Evolutionary conservation across 2,797 vertebrate genomes (phyloP).

Genomic region (Halcyon smyrnensis): DNA sequence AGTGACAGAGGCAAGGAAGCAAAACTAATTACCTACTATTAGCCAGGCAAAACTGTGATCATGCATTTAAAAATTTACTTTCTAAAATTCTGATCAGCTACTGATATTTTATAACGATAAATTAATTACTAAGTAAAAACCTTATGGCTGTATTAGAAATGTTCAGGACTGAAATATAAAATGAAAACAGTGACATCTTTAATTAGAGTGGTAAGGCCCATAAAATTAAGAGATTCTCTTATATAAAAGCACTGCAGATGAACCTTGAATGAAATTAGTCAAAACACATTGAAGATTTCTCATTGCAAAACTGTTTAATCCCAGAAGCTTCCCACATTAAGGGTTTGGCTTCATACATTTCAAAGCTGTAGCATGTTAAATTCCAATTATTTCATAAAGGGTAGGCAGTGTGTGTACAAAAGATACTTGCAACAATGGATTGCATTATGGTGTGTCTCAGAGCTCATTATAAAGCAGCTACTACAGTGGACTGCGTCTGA

Average conservation of each 20-base stretch:
- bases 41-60: neutral
- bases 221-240: conserved; percentile 14
- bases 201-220: conserved; percentile 11
- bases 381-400: conserved; percentile 49
- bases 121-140: neutral
- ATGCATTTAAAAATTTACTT: neutral
- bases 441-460: conserved; percentile 2
- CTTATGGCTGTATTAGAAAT: neutral
- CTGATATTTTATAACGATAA: neutral
- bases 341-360: conserved; percentile 8
- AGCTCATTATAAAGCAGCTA: conserved; percentile 35
- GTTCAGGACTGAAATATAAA: neutral
- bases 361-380: neutral
- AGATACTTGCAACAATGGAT: conserved; percentile 38
- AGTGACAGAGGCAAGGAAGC: neutral
- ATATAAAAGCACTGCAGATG: neutral
- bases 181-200: conserved; percentile 7
- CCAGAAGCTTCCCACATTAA: conserved; percentile 43
- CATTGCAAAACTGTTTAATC: conserved; percentile 18
- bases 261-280: conserved; percentile 45
- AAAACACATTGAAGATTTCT: conserved; percentile 50
- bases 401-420: neutral
- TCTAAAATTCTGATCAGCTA: neutral
- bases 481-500: neutral
- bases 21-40: neutral